Percentiles rank a stretch among this genome's conserved stretches.
Conservation (phyloP, 2,113 vertebrate species). For the Psilopsiagon aymara region DNA sequence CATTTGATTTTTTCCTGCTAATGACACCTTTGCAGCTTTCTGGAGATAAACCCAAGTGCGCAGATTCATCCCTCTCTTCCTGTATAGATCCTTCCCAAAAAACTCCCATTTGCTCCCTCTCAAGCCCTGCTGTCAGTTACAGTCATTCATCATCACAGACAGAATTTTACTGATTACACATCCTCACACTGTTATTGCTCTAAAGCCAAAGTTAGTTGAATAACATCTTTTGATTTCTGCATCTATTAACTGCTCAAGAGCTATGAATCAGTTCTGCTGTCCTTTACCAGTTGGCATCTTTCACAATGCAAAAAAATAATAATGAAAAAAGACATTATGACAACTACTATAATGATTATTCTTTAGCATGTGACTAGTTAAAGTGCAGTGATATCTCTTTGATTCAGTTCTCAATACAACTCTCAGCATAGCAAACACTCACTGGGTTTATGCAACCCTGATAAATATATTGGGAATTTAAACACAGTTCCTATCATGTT, state of each 20-base stretch:
- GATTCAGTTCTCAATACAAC: background rate
- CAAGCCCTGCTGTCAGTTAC: background rate
- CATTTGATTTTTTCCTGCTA: background rate
- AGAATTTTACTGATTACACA: background rate
- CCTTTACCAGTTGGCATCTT: background rate
- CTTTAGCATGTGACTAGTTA: background rate
- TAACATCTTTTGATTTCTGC: background rate
- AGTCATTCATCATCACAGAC: background rate
- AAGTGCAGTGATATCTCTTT: background rate
- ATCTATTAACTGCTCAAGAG: background rate
- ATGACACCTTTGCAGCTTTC: background rate
- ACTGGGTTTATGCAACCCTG: background rate
- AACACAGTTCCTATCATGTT: background rate
- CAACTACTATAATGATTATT: background rate
- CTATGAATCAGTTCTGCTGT: background rate
- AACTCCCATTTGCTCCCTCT: background rate
- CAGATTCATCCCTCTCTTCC: background rate
- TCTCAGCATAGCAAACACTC: background rate
- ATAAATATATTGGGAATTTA: background rate
- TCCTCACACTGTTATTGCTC: background rate
- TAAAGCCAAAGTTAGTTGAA: background rate
- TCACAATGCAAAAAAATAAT: background rate
- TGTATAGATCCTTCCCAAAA: background rate
- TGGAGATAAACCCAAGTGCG: background rate
- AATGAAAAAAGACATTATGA: background rate